Base-by-base conservation (phyloP, 2,888 invertebrate species). In the Pristionchus entomophagus region DNA sequence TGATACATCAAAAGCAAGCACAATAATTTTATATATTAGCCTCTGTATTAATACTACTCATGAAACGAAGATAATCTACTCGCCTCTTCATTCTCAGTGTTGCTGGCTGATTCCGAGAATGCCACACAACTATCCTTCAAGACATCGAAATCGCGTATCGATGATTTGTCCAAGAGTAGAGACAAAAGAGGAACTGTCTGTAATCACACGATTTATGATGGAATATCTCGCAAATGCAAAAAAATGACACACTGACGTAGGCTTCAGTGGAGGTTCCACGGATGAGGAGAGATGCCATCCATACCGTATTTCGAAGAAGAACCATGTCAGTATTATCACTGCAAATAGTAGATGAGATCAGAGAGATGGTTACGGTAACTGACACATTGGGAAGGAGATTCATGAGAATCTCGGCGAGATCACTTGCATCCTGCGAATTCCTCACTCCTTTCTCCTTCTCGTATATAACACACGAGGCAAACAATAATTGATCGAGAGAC, bases 231-330 rank as follows among this genome's bases (percentile, higher is more conserved):
- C 0, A 12, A 62, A 17, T 2, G 26, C 2, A 41, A 41, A 22
- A 17, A 77, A n/a, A 41, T 26, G 17, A 35, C 8, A 41, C 17
- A 56, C 56, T 56, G 17, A 81, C 53, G 38, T 56, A 81, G 17
- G 56, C 81, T 22, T 56, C 56, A 3, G 56, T 56, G 22, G 32
- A n/a, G 6, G 56, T 81, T 32, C 29, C 56, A 22, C 53, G 26
- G 10, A 81, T 81, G 56, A 81, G 81, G 17, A 81, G 56, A 49
- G 81, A 81, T 1, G 56, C 45, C 81, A 81, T 56, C 81, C 81
- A 81, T 56, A 56, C 81, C 4, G 56, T 45, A 35, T 81, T 81
- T 12, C 81, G 53, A 8, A 81, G 81, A 3, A 81, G 35, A 35
- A 81, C 81, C 38, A 81, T 81, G n/a, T 81, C 56, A 14, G 38